phyloP scores from a whole-genome alignment of 2,888 invertebrate species.

The Ethmia dodecea region DNA sequence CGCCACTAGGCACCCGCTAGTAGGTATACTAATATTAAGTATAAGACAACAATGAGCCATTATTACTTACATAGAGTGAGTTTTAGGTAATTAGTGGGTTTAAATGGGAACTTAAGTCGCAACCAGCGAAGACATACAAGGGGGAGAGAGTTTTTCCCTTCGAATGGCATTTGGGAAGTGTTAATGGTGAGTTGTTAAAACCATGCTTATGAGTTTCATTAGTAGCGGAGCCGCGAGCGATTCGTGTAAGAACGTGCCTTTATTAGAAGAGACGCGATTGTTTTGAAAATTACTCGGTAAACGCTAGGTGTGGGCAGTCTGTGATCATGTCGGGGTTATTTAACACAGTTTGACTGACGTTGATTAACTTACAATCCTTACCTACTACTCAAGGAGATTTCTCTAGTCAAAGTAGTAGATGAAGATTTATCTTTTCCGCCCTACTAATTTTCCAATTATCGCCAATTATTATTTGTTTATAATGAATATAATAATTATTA shows the following conservation, averaged over 20 bases:
- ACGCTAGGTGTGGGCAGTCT: conserved; percentile 17
- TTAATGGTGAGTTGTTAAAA: conserved; percentile 62
- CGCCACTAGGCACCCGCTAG: too few relatives aligned
- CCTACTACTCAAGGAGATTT: too few relatives aligned
- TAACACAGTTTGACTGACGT: too few relatives aligned
- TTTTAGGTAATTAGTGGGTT: conserved; percentile 53
- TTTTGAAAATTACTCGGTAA: conserved; percentile 59
- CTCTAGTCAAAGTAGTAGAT: too few relatives aligned
- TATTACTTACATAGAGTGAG: conserved; percentile 25
- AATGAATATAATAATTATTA: too few relatives aligned
- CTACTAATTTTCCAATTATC: too few relatives aligned
- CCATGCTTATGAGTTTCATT: conserved; percentile 72
- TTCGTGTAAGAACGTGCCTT: conserved; percentile 68
- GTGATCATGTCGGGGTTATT: conserved; percentile 12
- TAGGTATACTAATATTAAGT: too few relatives aligned
- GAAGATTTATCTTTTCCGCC: too few relatives aligned
- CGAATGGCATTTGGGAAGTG: conserved; percentile 59
- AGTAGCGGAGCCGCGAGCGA: conserved; percentile 62
- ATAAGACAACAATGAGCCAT: conserved; percentile 24
- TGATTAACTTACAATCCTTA: too few relatives aligned
- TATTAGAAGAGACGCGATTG: conserved; percentile 66
- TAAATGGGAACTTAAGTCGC: conserved; percentile 53
- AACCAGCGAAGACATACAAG: conserved; percentile 30
- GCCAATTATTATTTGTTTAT: too few relatives aligned
- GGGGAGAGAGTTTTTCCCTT: conserved; percentile 54